These are phyloP conservation scores for Lamellibrachia luymesi DNA, from an alignment of 1,140 invertebrate species.

Conservation along the genomic window DNA sequence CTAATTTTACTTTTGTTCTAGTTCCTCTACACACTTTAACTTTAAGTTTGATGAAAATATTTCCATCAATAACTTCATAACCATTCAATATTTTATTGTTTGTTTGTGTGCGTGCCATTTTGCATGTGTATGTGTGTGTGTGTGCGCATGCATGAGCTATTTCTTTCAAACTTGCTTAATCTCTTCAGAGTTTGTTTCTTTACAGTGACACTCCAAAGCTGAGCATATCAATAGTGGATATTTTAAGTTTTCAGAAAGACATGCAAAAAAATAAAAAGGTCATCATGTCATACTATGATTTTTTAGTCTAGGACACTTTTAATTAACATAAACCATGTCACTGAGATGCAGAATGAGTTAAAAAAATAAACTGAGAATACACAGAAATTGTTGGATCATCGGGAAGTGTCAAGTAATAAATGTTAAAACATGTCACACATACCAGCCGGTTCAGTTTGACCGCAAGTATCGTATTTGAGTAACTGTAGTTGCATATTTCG, in stretches of 20 bases:
- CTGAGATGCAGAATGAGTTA: not conserved
- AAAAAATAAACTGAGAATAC: not conserved
- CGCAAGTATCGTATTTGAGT: conserved; percentile 93
- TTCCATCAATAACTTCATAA: too few species aligned
- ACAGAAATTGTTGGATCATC: not conserved
- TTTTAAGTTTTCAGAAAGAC: not conserved
- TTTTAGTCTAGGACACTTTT: too few species aligned
- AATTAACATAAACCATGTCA: not conserved
- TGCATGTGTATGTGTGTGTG: not conserved
- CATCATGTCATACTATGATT: too few species aligned
- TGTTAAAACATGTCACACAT: conserved; percentile 55
- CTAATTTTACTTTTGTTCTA: too few species aligned
- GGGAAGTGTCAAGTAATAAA: not conserved
- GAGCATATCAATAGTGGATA: not conserved
- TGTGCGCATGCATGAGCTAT: not conserved
- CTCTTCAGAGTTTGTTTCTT: not conserved
- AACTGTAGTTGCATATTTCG: conserved; percentile 98
- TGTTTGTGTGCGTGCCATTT: too few species aligned
- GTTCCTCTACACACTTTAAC: too few species aligned
- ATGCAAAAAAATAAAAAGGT: not conserved
- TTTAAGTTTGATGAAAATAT: too few species aligned
- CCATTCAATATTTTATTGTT: too few species aligned
- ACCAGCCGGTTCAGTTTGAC: conserved; percentile 95
- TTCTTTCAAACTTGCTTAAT: not conserved
- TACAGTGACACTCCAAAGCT: not conserved